These are phyloP conservation scores for Acinonyx jubatus DNA, from an alignment of 2,113 vertebrate species.

Conservation along the genomic window DNA sequence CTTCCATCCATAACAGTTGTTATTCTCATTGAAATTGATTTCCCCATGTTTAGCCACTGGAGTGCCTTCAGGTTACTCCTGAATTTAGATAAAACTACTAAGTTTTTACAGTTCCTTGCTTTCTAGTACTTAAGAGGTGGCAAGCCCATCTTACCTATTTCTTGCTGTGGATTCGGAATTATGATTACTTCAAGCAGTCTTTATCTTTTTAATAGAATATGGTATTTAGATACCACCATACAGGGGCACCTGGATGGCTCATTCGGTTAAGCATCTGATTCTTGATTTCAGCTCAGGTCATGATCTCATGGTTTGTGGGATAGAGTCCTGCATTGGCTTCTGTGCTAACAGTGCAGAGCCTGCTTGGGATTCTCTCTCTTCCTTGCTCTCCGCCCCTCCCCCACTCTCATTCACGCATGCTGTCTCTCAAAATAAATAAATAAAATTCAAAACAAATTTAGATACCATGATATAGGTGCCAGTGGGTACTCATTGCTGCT, in stretches of 20 bases:
- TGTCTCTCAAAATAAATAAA: too few relatives aligned
- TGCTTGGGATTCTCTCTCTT: too few relatives aligned
- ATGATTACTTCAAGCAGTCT: neutral
- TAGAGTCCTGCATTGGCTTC: too few relatives aligned
- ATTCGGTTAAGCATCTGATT: too few relatives aligned
- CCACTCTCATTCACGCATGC: too few relatives aligned
- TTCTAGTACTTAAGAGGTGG: neutral
- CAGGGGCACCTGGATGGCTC: too few relatives aligned
- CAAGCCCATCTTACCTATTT: neutral
- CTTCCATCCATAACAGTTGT: neutral
- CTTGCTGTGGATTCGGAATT: neutral
- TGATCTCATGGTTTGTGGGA: too few relatives aligned
- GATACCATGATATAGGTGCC: neutral
- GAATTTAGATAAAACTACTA: neutral
- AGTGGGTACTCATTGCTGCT: neutral
- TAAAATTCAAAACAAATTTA: neutral
- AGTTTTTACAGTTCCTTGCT: neutral
- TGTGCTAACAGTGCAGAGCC: too few relatives aligned
- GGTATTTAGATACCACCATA: neutral
- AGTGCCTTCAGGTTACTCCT: neutral
- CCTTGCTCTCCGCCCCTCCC: too few relatives aligned
- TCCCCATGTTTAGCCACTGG: neutral
- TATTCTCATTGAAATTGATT: neutral
- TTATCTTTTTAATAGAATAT: conserved; percentile 2
- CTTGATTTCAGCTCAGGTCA: too few relatives aligned